These are phyloP conservation scores for Ceratina australensis DNA, from an alignment of 1,140 invertebrate species.

Conservation along the genomic window DNA sequence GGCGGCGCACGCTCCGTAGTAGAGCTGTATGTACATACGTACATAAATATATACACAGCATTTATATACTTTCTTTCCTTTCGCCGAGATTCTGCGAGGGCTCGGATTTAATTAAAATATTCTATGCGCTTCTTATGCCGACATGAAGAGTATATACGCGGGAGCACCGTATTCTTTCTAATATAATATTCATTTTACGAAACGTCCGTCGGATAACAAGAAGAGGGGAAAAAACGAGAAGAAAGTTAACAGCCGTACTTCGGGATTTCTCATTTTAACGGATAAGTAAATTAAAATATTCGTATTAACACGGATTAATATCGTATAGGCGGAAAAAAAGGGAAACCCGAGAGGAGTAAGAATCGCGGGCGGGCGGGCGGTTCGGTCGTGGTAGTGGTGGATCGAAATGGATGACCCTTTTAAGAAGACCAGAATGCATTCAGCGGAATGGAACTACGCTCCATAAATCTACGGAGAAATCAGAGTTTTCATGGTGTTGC, in stretches of 20 bases:
- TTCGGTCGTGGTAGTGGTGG: too few relatives aligned
- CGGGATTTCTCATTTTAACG: neutral
- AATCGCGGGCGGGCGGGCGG: neutral
- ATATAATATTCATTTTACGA: slow-evolving; percentile 49
- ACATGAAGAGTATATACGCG: slow-evolving; percentile 30
- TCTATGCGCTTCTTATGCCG: slow-evolving; percentile 47
- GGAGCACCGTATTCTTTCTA: slow-evolving; percentile 28
- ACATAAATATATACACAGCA: neutral
- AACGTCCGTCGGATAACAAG: neutral
- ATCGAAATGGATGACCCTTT: neutral
- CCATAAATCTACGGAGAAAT: neutral
- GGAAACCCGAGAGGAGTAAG: neutral
- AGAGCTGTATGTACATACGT: too few relatives aligned
- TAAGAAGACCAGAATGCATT: neutral
- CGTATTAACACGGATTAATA: slow-evolving; percentile 20
- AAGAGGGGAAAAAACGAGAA: too few relatives aligned
- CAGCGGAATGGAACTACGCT: neutral
- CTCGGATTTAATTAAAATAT: slow-evolving; percentile 60
- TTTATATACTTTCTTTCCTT: slow-evolving; percentile 42
- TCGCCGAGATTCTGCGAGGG: slow-evolving; percentile 39
- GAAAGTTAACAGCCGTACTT: neutral
- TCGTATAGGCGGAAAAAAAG: neutral
- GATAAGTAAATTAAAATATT: slow-evolving; percentile 6
- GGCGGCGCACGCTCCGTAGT: slow-evolving; percentile 25
- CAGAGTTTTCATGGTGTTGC: neutral